A percentile compares a stretch with the other conserved stretches of the same genome.
Evolutionary conservation across 2,888 invertebrate species (phyloP).

Genomic region (Encarsia formosa): DNA sequence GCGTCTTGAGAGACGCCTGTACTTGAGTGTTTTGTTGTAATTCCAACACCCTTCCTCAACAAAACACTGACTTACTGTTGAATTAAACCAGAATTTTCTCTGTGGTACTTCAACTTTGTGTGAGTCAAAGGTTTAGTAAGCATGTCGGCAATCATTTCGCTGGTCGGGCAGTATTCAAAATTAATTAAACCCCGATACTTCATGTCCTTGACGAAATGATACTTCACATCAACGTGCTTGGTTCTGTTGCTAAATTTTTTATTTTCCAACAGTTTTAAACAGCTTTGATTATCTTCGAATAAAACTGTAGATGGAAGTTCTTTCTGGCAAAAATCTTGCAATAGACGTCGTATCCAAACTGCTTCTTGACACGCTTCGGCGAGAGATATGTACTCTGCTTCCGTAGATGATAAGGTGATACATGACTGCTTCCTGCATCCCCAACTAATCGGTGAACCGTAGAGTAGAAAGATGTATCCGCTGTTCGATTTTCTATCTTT

Average conservation of each 20-base stretch:
- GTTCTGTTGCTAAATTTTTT: conserved; percentile 30
- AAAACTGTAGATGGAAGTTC: conserved; percentile 24
- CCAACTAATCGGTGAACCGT: conserved; percentile 35
- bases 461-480: conserved; percentile 33
- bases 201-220: conserved; percentile 18
- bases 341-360: conserved; percentile 27
- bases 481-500: conserved; percentile 37
- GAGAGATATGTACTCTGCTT: conserved; percentile 34
- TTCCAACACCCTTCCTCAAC: no score
- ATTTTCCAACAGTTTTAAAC: conserved; percentile 29
- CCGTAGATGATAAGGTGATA: conserved; percentile 29
- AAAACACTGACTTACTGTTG: no score
- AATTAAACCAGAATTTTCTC: background rate
- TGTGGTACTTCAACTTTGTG: conserved; percentile 9
- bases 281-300: conserved; percentile 36
- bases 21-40: no score
- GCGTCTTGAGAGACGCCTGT: no score
- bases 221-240: conserved; percentile 31
- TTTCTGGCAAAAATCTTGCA: conserved; percentile 24
- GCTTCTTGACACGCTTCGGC: conserved; percentile 33
- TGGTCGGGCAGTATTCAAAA: conserved; percentile 32
- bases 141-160: conserved; percentile 33
- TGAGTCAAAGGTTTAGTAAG: conserved; percentile 33
- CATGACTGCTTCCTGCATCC: conserved; percentile 35
- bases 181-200: conserved; percentile 20